phyloP scores from a whole-genome alignment of 2,888 invertebrate genomes.

The Lamellibrachia satsuma region DNA sequence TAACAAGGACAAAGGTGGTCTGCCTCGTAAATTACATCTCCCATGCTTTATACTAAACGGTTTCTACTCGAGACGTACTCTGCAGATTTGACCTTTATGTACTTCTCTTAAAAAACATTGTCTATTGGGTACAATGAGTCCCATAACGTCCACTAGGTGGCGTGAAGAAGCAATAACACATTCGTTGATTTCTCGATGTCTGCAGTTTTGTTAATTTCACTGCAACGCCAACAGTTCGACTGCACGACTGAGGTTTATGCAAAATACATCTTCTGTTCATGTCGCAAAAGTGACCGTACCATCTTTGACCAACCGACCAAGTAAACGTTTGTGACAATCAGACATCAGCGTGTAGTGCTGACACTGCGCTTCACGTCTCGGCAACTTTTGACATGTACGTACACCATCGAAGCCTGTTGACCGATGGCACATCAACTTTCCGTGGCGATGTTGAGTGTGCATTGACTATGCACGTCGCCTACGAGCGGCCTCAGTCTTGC shows the following conservation, averaged over 20 bases:
- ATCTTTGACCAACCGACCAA: neutral
- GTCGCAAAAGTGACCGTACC: neutral
- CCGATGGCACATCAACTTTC: neutral
- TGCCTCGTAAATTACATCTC: neutral
- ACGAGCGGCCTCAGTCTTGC: neutral
- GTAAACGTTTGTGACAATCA: neutral
- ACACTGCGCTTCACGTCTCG: neutral
- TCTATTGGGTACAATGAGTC: neutral
- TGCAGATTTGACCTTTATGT: neutral
- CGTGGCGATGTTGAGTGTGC: neutral
- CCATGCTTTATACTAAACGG: neutral
- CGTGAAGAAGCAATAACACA: neutral
- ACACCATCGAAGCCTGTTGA: neutral
- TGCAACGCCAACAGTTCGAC: neutral
- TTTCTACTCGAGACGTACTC: too few relatives aligned
- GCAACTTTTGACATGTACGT: neutral
- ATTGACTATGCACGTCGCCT: neutral
- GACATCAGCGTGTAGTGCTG: neutral
- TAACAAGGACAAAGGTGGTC: neutral
- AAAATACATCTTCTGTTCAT: neutral
- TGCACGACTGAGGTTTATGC: neutral
- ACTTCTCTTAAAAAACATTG: neutral
- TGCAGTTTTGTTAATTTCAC: too few relatives aligned
- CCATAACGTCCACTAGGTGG: conserved; percentile 5
- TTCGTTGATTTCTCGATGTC: neutral